Conservation (phyloP, 2,113 vertebrate genomes). For the Pseudopipra pipra region DNA sequence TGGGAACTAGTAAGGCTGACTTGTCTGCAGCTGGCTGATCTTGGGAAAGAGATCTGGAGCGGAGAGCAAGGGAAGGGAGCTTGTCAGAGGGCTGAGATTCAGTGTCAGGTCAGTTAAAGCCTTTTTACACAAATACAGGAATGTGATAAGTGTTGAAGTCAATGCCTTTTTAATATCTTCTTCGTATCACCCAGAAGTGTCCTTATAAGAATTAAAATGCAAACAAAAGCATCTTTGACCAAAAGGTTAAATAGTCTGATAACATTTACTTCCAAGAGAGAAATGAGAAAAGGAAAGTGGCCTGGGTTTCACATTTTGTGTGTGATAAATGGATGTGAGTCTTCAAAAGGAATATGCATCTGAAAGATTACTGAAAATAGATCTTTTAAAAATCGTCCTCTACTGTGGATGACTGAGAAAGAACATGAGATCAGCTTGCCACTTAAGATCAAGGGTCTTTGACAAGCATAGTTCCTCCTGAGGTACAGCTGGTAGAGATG, state of each 20-base stretch:
- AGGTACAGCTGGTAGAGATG: neutral
- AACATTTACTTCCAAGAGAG: neutral
- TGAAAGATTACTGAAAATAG: neutral
- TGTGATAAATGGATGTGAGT: neutral
- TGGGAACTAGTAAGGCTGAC: neutral
- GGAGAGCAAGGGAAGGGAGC: neutral
- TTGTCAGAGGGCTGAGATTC: neutral
- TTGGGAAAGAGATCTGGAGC: neutral
- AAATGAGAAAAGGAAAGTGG: neutral
- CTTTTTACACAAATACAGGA: neutral
- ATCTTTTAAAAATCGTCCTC: neutral
- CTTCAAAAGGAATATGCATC: neutral
- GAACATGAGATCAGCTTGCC: neutral
- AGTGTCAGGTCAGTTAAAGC: neutral
- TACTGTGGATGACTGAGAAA: neutral
- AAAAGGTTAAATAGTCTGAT: neutral
- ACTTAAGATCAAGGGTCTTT: neutral
- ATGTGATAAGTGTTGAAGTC: neutral
- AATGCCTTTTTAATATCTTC: neutral
- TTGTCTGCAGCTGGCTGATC: neutral
- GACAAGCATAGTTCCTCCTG: neutral
- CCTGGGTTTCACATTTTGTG: neutral
- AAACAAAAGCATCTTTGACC: neutral
- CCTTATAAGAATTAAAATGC: neutral
- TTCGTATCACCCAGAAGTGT: neutral